Base-by-base conservation (phyloP, 2,888 invertebrate genomes). In the Parnassius glacialis region DNA sequence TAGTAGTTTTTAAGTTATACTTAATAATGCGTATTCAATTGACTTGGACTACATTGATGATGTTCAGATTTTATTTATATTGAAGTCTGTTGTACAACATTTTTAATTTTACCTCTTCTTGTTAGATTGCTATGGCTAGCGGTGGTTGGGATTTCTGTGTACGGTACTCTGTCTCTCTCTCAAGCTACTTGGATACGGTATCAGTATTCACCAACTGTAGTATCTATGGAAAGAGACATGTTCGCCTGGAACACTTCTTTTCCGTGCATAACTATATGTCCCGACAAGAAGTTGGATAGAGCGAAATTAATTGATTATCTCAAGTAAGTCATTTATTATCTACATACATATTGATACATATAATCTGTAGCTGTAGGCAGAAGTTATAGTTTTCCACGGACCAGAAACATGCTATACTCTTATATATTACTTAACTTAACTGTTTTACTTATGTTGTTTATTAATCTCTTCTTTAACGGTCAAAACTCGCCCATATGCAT, bases 161-260 rank as follows among this genome's bases (percentile, higher is more conserved):
- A 89, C 67, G 93, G 93, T 3, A 89, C 93, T 10, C 75, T 92
- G 20, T 92, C 88, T 69, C 81, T 94, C 48, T 94, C 95, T 34
- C 82, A 84, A 64, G 85, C 93, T 52, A 95, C 94, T 9, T 93
- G 95, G 93, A 79, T 83, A 9, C 92, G 95, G 41, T 95, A 94
- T 76, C 94, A 93, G 79, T 94, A 93, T 51, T 95, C 94, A 9
- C 95, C 95, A 1, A 94, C 94, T 51, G 95, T 95, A 7, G 93
- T 95, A 44, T 94, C 95, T 20, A 95, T 95, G 94, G 95, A 95
- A 78, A 88, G 95, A 2, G 94, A 95, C 76, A 93, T 94, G 87
- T 93, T 94, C 67, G 92, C 94, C 0, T 95, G 95, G 95, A 94
- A 94, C 71, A 94, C 95, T 2, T 93, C 94, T 1, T 95, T 95